A percentile compares a stretch with the other conserved stretches of the same genome.
These are phyloP conservation scores for Cyclargus thomasi DNA, from an alignment of 1,140 invertebrate genomes.

Conservation along the genomic window DNA sequence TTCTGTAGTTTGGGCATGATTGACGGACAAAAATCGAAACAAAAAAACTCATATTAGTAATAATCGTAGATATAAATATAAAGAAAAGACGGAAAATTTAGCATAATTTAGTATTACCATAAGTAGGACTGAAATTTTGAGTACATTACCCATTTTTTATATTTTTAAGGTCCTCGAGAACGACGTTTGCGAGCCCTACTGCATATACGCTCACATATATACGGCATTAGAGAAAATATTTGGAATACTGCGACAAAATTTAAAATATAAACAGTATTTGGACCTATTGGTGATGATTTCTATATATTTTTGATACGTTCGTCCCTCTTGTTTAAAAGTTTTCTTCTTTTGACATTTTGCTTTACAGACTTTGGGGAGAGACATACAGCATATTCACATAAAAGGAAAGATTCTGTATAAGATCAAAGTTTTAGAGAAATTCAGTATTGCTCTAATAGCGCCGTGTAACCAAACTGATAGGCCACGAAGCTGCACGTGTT, in stretches of 20 bases:
- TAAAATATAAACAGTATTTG: slow-evolving; percentile 60
- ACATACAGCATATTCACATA: slow-evolving; percentile 51
- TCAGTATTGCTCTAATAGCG: slow-evolving; percentile 54
- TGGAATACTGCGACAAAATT: slow-evolving; percentile 53
- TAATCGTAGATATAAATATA: too few relatives aligned
- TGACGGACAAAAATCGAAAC: too few relatives aligned
- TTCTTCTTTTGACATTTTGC: slow-evolving; percentile 19
- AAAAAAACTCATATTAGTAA: too few relatives aligned
- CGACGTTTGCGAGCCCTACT: slow-evolving; percentile 64
- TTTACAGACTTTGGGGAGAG: slow-evolving; percentile 56
- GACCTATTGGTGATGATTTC: slow-evolving; percentile 45
- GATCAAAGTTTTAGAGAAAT: slow-evolving; percentile 64
- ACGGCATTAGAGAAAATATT: slow-evolving; percentile 65
- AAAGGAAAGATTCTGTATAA: slow-evolving; percentile 66
- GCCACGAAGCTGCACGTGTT: slow-evolving; percentile 46
- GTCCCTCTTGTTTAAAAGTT: background rate
- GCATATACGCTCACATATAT: slow-evolving; percentile 62
- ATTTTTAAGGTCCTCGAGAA: slow-evolving; percentile 57
- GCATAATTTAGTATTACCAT: too few relatives aligned
- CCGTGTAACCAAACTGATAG: slow-evolving; percentile 48
- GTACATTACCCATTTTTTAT: background rate
- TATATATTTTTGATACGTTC: slow-evolving; percentile 8
- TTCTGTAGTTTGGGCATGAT: too few relatives aligned
- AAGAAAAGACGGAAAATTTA: too few relatives aligned
- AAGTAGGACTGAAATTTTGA: too few relatives aligned